Percentiles rank a stretch among this genome's conserved stretches.
Conservation (phyloP, 2,797 vertebrate genomes). For the Falco peregrinus region DNA sequence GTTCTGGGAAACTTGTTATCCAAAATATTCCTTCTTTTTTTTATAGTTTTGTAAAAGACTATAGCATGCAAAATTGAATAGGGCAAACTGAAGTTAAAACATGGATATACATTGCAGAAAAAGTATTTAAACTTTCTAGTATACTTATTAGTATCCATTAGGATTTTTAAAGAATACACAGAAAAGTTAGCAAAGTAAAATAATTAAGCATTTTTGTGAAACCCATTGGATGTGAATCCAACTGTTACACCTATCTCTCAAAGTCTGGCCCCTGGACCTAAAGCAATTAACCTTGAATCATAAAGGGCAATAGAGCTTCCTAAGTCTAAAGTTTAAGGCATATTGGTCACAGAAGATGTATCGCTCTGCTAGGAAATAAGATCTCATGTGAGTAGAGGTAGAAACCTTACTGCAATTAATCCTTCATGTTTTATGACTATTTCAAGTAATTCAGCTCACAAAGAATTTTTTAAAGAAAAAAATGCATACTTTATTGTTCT, state of each 20-base stretch:
- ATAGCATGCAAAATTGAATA: not conserved
- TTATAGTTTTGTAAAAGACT: not conserved
- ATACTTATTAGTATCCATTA: not conserved
- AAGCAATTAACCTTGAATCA: not conserved
- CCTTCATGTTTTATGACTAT: not conserved
- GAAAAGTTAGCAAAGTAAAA: not conserved
- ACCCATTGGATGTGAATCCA: not conserved
- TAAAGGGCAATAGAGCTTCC: not conserved
- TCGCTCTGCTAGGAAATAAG: not conserved
- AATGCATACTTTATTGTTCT: not conserved
- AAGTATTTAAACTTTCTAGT: not conserved
- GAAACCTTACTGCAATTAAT: not conserved
- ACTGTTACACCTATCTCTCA: not conserved
- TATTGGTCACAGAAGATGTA: not conserved
- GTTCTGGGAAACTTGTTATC: not conserved
- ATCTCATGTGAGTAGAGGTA: not conserved
- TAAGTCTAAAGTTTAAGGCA: not conserved
- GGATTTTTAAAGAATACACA: not conserved
- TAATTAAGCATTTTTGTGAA: not conserved
- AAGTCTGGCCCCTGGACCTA: not conserved
- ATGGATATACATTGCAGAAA: not conserved
- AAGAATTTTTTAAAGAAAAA: not conserved
- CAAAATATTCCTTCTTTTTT: not conserved
- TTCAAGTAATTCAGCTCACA: not conserved
- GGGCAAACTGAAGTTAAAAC: not conserved